These are phyloP conservation scores for Rhinichthys osculus DNA, from an alignment of 2,797 vertebrate genomes.

Conservation along the genomic window DNA sequence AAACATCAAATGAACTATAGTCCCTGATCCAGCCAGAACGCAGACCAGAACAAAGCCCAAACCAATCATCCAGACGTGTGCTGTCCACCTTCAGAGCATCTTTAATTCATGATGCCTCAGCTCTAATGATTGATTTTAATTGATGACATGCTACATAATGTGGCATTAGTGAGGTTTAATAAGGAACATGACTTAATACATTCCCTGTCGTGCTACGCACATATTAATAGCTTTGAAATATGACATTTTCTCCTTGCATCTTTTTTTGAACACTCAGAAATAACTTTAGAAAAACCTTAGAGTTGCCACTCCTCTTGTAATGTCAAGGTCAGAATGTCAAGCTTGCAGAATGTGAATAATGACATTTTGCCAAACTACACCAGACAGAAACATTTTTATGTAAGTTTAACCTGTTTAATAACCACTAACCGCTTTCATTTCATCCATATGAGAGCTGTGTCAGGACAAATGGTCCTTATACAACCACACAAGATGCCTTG, in stretches of 20 bases:
- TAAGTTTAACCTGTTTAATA: background rate
- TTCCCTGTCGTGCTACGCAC: conserved; percentile 58
- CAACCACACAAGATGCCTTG: conserved; percentile 29
- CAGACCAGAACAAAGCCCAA: conserved; percentile 55
- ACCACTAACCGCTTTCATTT: background rate
- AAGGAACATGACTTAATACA: conserved; percentile 66
- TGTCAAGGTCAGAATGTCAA: conserved; percentile 5
- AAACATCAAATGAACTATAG: conserved; percentile 50
- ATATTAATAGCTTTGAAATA: conserved; percentile 73
- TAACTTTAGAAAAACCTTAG: conserved; percentile 40
- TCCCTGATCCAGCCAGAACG: conserved; percentile 48
- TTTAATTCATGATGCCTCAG: conserved; percentile 62
- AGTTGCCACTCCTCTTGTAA: conserved; percentile 16
- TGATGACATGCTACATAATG: conserved; percentile 65
- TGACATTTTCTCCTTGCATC: conserved; percentile 69
- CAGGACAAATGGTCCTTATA: conserved; percentile 11
- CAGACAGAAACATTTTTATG: conserved; percentile 1
- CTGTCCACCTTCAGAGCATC: conserved; percentile 53
- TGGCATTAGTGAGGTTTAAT: conserved; percentile 70
- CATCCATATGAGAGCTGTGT: conserved; percentile 2
- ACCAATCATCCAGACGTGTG: conserved; percentile 40
- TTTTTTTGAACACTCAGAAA: conserved; percentile 47
- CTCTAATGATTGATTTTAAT: conserved; percentile 68
- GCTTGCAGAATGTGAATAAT: conserved; percentile 21
- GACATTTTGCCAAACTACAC: conserved; percentile 12